These are phyloP conservation scores for Metalampra italica DNA, from an alignment of 2,888 invertebrate species.

Conservation along the genomic window DNA sequence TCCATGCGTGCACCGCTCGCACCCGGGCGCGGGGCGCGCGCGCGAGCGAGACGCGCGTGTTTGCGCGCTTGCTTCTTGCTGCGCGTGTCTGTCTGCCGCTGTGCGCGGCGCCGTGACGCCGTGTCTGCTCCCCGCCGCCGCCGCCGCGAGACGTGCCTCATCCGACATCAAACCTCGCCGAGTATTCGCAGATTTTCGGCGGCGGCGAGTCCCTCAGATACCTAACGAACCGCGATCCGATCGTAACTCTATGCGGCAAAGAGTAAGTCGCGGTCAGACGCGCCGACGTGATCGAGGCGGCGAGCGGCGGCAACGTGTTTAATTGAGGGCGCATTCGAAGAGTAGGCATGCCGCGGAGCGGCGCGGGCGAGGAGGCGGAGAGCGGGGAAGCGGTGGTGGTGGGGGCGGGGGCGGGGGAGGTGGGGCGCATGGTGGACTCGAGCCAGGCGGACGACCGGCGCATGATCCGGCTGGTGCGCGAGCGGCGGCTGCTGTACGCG, in stretches of 20 bases:
- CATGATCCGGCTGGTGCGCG: slow-evolving; percentile 62
- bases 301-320: too few species aligned
- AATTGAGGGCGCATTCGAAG: not conserved
- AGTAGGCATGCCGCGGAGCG: not conserved
- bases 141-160: slow-evolving; percentile 40
- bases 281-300: slow-evolving; percentile 6
- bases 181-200: too few species aligned
- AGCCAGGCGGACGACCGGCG: slow-evolving; percentile 66
- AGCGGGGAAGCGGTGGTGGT: slow-evolving; percentile 8
- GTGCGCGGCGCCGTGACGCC: slow-evolving; percentile 57
- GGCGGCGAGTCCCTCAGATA: too few species aligned
- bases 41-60: slow-evolving; percentile 32
- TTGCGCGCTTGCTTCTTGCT: slow-evolving; percentile 44
- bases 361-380: slow-evolving; percentile 10
- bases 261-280: too few species aligned
- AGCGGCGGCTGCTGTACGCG: slow-evolving; percentile 61
- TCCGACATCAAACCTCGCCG: slow-evolving; percentile 8
- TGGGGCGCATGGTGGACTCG: slow-evolving; percentile 60
- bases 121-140: slow-evolving; percentile 47
- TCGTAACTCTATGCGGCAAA: too few species aligned
- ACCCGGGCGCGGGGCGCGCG: slow-evolving; percentile 15
- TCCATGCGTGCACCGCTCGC: slow-evolving; percentile 27
- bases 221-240: too few species aligned
- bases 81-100: slow-evolving; percentile 67
- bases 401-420: slow-evolving; percentile 14